These are phyloP conservation scores for Tolmerus cingulatus DNA, from an alignment of 2,888 invertebrate genomes.

Conservation along the genomic window DNA sequence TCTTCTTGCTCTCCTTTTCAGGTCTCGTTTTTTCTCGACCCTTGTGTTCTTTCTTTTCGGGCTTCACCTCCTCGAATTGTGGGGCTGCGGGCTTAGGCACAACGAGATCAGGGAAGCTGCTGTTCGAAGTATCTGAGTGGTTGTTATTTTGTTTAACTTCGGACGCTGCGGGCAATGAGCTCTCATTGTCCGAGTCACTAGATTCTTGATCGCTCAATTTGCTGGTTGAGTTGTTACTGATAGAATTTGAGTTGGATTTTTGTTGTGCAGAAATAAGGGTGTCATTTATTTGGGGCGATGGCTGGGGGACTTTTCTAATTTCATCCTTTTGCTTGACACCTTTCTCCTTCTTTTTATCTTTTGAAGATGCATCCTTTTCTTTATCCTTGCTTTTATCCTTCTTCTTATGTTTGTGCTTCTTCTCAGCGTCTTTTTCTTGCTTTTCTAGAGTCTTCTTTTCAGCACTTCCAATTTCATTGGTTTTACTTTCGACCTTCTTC, in stretches of 20 bases:
- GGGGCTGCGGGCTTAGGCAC: conserved; percentile 44
- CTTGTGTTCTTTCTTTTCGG: conserved; percentile 67
- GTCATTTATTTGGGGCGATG: not conserved
- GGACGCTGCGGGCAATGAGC: conserved; percentile 46
- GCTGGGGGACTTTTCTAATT: not conserved
- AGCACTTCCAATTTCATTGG: conserved; percentile 51
- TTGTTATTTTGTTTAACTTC: conserved; percentile 30
- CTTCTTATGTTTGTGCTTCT: conserved; percentile 71
- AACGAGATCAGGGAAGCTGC: conserved; percentile 60
- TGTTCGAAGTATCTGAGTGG: conserved; percentile 61
- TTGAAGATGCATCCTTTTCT: conserved; percentile 65
- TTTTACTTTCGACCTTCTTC: conserved; percentile 48
- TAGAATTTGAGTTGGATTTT: conserved; percentile 44
- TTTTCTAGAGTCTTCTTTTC: conserved; percentile 56
- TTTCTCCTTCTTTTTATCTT: conserved; percentile 54
- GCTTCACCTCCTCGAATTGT: conserved; percentile 62
- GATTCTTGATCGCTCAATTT: conserved; percentile 59
- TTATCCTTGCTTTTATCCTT: conserved; percentile 74
- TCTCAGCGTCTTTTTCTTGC: conserved; percentile 67
- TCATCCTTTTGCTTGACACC: conserved; percentile 51
- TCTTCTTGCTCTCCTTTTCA: conserved; percentile 72
- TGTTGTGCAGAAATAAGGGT: not conserved
- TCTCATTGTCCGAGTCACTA: conserved; percentile 55
- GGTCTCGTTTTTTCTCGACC: conserved; percentile 65
- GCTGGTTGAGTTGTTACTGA: conserved; percentile 52